Conservation (phyloP, 2,888 invertebrate genomes). For the Heteromyza rotundicornis region DNA sequence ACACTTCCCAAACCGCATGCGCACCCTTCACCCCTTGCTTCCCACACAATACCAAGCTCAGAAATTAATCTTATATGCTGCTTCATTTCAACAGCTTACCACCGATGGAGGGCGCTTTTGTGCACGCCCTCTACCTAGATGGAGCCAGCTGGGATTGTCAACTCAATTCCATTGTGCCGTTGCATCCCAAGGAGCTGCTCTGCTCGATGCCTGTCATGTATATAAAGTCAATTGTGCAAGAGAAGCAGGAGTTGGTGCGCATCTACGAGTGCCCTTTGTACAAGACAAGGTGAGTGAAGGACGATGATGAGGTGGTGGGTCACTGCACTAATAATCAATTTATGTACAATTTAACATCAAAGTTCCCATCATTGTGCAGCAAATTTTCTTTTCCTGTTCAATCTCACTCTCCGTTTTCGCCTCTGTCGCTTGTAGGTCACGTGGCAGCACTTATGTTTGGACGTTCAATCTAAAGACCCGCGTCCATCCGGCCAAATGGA, state of each 20-base stretch:
- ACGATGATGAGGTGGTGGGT: too few species aligned
- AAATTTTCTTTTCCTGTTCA: neutral
- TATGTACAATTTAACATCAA: too few species aligned
- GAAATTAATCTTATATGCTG: neutral
- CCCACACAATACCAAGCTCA: too few species aligned
- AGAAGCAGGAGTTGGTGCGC: conserved; percentile 84
- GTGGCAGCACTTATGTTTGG: conserved; percentile 95
- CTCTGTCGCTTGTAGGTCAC: conserved; percentile 63
- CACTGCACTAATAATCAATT: too few species aligned
- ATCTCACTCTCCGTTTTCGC: neutral
- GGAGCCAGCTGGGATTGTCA: conserved; percentile 92
- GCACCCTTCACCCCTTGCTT: too few species aligned
- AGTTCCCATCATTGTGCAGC: neutral
- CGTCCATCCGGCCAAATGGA: conserved; percentile 90
- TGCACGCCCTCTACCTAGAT: conserved; percentile 90
- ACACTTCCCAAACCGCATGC: too few species aligned
- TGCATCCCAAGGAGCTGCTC: conserved; percentile 87
- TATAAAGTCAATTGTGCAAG: conserved; percentile 87
- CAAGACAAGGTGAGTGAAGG: conserved; percentile 73
- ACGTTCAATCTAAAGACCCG: conserved; percentile 91
- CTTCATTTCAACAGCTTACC: conserved; percentile 70
- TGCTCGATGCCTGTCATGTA: conserved; percentile 91
- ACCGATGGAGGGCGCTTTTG: conserved; percentile 90
- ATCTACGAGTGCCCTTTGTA: conserved; percentile 95
- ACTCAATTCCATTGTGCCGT: conserved; percentile 81